phyloP scores from a whole-genome alignment of 2,888 invertebrate species.

The Metalampra italica region DNA sequence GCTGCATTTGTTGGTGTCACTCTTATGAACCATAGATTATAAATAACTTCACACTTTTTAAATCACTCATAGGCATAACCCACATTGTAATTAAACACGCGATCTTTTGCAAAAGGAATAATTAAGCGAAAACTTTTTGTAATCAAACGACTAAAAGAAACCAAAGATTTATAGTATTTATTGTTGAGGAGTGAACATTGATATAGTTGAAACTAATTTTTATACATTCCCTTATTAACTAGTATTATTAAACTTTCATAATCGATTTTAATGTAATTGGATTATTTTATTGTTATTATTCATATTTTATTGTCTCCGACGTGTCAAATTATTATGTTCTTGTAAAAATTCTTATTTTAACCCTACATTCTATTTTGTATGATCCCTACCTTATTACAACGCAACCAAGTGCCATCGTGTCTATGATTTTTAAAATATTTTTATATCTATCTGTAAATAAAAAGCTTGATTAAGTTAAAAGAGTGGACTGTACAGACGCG shows the following conservation, averaged over 20 bases:
- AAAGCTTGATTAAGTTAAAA: constrained; percentile 42
- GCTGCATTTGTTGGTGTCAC: constrained; percentile 22
- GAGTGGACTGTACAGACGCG: constrained; percentile 48
- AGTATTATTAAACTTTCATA: constrained; percentile 23
- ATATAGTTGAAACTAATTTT: constrained; percentile 67
- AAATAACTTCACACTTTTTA: constrained; percentile 24
- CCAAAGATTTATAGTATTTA: constrained; percentile 77
- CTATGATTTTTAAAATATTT: constrained; percentile 70
- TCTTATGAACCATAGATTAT: constrained; percentile 40
- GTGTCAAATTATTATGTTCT: constrained; percentile 35
- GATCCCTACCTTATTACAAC: constrained; percentile 51
- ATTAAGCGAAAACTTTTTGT: constrained; percentile 41
- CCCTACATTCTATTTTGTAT: constrained; percentile 34
- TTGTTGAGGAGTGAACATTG: constrained; percentile 65
- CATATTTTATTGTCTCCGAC: constrained; percentile 31
- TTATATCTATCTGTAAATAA: constrained; percentile 68
- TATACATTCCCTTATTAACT: constrained; percentile 58
- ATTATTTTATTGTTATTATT: constrained; percentile 21
- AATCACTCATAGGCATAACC: constrained; percentile 29
- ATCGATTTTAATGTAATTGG: constrained; percentile 15
- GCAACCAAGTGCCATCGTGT: constrained; percentile 75
- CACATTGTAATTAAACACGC: constrained; percentile 25
- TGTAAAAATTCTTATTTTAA: constrained; percentile 24
- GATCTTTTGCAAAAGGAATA: constrained; percentile 31
- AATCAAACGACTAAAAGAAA: constrained; percentile 69